Evolutionary conservation across 2,113 vertebrate genomes (phyloP).

Genomic region (Machaerirhynchus nigripectus): DNA sequence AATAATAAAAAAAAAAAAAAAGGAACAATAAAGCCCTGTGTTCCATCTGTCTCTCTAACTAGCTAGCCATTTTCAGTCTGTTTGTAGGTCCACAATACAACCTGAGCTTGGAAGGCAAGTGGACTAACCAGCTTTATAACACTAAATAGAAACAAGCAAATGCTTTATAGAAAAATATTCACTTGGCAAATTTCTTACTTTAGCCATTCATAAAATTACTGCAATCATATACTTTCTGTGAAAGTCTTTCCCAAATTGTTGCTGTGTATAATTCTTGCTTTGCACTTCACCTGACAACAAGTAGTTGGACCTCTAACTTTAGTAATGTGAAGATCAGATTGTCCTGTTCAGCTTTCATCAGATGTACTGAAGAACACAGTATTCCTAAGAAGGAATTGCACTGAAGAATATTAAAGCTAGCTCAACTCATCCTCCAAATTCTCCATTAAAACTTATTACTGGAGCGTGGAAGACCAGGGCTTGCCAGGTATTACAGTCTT

Average conservation of each 20-base stretch:
- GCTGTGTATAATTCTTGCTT: not conserved
- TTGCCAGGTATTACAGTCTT: not conserved
- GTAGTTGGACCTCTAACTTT: not conserved
- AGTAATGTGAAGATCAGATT: not conserved
- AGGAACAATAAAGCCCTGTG: not conserved
- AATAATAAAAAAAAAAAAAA: not conserved
- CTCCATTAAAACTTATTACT: rapidly evolving
- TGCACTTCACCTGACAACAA: not conserved
- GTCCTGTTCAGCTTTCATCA: not conserved
- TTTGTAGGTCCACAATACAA: not conserved
- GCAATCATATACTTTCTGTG: not conserved
- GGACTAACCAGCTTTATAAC: not conserved
- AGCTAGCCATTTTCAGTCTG: not conserved
- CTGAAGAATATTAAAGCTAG: not conserved
- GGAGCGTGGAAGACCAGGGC: not conserved
- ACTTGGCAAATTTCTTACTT: not conserved
- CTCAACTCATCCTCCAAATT: not conserved
- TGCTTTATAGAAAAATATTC: not conserved
- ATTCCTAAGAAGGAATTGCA: not conserved
- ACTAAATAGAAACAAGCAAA: not conserved
- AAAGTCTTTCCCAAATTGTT: not conserved
- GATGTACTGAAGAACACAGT: no score
- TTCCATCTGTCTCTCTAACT: not conserved
- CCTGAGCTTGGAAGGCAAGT: not conserved
- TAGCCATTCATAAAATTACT: not conserved